phyloP scores from a whole-genome alignment of 1,140 invertebrate genomes.

The Eurytemora carolleeae region DNA sequence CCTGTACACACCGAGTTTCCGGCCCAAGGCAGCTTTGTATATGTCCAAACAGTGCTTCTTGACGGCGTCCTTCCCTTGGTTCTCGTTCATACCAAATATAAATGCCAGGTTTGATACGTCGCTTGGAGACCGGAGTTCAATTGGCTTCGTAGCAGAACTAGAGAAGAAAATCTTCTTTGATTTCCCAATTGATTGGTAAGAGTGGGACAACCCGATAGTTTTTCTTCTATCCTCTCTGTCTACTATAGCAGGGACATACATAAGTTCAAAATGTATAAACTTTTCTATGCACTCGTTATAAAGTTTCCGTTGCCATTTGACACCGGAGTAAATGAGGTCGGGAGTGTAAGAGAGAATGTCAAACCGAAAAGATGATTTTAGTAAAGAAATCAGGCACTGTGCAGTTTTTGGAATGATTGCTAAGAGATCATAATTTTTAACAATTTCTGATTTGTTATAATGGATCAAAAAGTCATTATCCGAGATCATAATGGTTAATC shows the following conservation, averaged over 20 bases:
- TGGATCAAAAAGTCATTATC: slow-evolving; percentile 7
- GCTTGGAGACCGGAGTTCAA: slow-evolving; percentile 16
- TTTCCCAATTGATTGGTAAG: slow-evolving; percentile 10
- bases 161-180: slow-evolving; percentile 17
- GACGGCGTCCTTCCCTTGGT: slow-evolving; percentile 13
- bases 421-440: slow-evolving; percentile 19
- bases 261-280: slow-evolving; percentile 17
- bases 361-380: slow-evolving; percentile 12
- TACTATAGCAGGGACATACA: slow-evolving; percentile 16
- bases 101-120: slow-evolving; percentile 17
- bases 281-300: slow-evolving; percentile 4
- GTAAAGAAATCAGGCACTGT: slow-evolving; percentile 14
- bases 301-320: slow-evolving; percentile 13
- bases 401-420: slow-evolving; percentile 16
- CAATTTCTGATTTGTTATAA: slow-evolving; percentile 4
- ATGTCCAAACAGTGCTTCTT: neutral
- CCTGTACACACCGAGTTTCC: neutral
- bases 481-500: slow-evolving; percentile 1
- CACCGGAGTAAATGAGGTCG: slow-evolving; percentile 1
- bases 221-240: slow-evolving; percentile 9
- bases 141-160: slow-evolving; percentile 13
- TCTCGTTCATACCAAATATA: slow-evolving; percentile 17
- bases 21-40: neutral
- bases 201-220: slow-evolving; percentile 12
- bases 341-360: slow-evolving; percentile 17